Evolutionary conservation across 2,113 vertebrate genomes (phyloP).

Genomic region (Lycocorax pyrrhopterus): DNA sequence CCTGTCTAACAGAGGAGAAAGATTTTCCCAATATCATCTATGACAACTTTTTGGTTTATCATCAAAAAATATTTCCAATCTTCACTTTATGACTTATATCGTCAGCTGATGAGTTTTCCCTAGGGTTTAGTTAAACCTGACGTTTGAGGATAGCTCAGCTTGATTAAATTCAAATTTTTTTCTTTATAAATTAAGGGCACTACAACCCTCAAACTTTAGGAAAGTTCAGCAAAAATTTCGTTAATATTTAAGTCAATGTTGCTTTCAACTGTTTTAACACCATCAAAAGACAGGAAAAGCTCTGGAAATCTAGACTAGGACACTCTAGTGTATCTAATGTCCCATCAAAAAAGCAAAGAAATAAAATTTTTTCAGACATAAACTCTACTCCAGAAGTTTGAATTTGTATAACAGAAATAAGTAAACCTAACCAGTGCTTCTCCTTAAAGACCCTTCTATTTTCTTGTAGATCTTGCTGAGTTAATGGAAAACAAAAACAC

Average conservation of each 20-base stretch:
- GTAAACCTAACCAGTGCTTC: neutral
- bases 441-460: neutral
- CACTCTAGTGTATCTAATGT: neutral
- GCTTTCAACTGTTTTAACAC: neutral
- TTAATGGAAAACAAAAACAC: neutral
- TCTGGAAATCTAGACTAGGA: neutral
- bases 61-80: neutral
- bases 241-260: neutral
- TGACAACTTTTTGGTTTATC: neutral
- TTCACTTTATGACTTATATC: neutral
- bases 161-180: neutral
- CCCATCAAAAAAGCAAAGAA: neutral
- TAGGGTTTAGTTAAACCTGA: neutral
- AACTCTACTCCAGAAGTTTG: neutral
- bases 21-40: accelerated
- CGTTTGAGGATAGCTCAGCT: neutral
- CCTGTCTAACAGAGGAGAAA: neutral
- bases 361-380: neutral
- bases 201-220: neutral
- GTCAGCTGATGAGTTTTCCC: neutral
- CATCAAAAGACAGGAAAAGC: neutral
- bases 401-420: neutral
- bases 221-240: neutral
- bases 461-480: neutral
- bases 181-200: neutral